phyloP scores from a whole-genome alignment of 1,140 invertebrate species.

The Streblospio benedicti region DNA sequence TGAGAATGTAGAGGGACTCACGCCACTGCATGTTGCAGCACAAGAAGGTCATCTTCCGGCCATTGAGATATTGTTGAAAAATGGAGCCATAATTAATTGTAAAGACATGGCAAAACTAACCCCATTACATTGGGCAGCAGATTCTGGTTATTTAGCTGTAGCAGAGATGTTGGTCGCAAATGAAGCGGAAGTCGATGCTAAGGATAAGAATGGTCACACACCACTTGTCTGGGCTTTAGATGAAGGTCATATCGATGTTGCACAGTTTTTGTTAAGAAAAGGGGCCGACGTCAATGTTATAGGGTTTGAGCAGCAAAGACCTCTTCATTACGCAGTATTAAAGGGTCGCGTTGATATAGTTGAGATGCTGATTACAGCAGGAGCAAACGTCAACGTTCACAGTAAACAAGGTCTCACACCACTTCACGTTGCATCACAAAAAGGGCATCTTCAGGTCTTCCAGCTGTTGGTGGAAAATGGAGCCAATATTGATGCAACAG shows the following conservation, averaged over 20 bases:
- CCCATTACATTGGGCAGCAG: constrained; percentile 15
- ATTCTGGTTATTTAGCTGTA: constrained; percentile 3
- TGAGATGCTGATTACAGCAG: constrained; percentile 42
- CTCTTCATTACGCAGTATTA: constrained; percentile 9
- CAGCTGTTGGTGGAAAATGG: constrained; percentile 42
- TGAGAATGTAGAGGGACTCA: constrained; percentile 11
- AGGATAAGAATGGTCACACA: constrained; percentile 3
- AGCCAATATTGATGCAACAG: too few relatives aligned
- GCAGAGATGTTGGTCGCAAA: background rate
- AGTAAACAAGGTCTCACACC: constrained; percentile 22
- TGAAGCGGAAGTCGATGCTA: background rate
- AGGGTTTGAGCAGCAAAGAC: constrained; percentile 16
- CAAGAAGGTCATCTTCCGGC: constrained; percentile 9
- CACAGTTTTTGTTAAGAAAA: background rate
- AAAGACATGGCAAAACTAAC: constrained; percentile 12
- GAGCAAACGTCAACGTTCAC: constrained; percentile 12
- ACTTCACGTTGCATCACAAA: constrained; percentile 15
- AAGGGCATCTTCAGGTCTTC: constrained; percentile 42
- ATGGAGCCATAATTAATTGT: constrained; percentile 33
- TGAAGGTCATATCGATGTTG: background rate
- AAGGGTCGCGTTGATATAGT: constrained; percentile 41
- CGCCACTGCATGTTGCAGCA: constrained; percentile 9
- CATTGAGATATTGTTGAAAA: constrained; percentile 36
- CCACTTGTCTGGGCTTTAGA: background rate
- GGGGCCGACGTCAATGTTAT: constrained; percentile 6